These are phyloP conservation scores for Macaria liturata DNA, from an alignment of 2,888 invertebrate species.

Conservation along the genomic window DNA sequence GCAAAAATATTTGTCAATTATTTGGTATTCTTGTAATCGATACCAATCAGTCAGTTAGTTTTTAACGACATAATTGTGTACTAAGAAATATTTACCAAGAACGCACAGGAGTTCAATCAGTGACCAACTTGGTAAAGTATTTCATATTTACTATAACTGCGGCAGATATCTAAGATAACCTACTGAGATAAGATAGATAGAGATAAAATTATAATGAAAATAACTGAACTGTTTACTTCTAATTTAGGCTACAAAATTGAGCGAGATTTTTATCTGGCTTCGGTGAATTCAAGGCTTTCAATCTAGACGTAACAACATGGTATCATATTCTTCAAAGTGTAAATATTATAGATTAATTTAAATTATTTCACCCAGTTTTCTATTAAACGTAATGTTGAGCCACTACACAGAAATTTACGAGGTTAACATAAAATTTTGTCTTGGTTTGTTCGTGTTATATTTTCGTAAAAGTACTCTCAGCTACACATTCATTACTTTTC, in stretches of 20 bases:
- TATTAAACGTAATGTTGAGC: too few species aligned
- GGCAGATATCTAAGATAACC: constrained; percentile 37
- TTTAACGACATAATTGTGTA: neutral
- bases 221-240: constrained; percentile 22
- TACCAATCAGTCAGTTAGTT: neutral
- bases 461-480: too few species aligned
- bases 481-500: too few species aligned
- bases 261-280: constrained; percentile 9
- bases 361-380: too few species aligned
- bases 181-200: constrained; percentile 38
- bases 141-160: constrained; percentile 26
- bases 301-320: too few species aligned
- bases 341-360: too few species aligned
- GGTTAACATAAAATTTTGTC: too few species aligned
- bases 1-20: too few species aligned
- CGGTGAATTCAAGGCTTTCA: neutral
- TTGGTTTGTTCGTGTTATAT: too few species aligned
- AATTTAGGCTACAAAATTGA: constrained; percentile 12
- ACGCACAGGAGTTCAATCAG: constrained; percentile 19
- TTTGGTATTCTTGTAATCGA: neutral
- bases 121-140: constrained; percentile 27
- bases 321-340: too few species aligned
- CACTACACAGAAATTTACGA: too few species aligned
- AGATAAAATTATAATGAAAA: constrained; percentile 28
- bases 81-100: constrained; percentile 5